Base-by-base conservation (phyloP, 2,113 vertebrate species). In the Mixornis gularis region DNA sequence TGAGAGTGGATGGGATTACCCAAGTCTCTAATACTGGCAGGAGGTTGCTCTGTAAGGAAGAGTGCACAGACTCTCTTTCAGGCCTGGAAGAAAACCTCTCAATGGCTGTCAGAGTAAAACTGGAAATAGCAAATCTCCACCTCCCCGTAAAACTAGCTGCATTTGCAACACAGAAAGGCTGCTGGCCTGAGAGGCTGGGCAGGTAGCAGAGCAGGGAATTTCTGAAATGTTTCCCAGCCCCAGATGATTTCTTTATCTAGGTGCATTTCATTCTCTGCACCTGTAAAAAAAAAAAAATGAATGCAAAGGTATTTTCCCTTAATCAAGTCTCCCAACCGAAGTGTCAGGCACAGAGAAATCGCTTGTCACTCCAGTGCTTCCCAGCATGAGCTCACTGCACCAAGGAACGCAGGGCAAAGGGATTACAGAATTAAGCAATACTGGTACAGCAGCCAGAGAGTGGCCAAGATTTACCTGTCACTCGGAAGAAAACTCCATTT, bases 401-500 rank as follows among this genome's bases (percentile, higher is more conserved):
- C 62, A 79, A 97, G 95, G 95, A 97, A 97, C 16, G 46, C 96
- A 96, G 96, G 96, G 96, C 95, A 97, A 97, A 97, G 76, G 96
- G 97, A 97, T 98, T 97, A 97, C 92, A 95, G 97, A 97, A 97
- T 97, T 96, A 97, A 97, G 95, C 2, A 0, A 85, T 63, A 72
- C 76, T 6, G 7, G 93, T 91, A 95, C 85, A 93, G 97, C 87
- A 86, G 89, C 63, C 69, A 1, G 86, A 49, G 65, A 97, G 92
- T 80, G 48, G 92, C 97, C 97, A 93, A 97, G 96, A 97, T 97
- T 97, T 97, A 97, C 94, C 97, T 98, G 98, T 98, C 97, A 97
- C 92, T 93, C 1, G 60, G 94, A 96, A 97, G 96, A 97, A 97
- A 98, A 98, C 94, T 97, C 97, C 96, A 98, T 97, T 98, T 97